Conservation (phyloP, 2,797 vertebrate genomes). For the Premnoplex brunnescens region DNA sequence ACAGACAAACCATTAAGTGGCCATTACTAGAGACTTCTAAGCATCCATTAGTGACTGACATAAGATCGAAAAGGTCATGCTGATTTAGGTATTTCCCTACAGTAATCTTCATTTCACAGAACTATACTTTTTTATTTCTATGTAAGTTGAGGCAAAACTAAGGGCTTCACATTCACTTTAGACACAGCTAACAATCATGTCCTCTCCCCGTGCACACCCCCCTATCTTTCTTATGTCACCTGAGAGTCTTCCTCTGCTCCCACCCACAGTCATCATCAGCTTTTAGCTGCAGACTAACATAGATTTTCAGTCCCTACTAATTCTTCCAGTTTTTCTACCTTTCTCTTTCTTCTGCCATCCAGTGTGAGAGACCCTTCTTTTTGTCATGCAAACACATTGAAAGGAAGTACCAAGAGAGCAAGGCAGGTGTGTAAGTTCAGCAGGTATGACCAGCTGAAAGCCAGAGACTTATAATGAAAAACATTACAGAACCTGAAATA, state of each 20-base stretch:
- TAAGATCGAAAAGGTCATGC: not conserved
- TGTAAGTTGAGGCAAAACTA: not conserved
- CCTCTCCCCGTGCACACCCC: accelerated
- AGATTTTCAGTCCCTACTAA: not conserved
- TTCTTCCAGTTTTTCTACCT: not conserved
- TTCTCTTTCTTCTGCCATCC: not conserved
- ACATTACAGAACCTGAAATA: not conserved
- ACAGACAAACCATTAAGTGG: not conserved
- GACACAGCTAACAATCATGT: not conserved
- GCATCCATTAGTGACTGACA: not conserved
- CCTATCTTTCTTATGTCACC: not conserved
- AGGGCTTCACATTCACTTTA: not conserved
- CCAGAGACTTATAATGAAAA: not conserved
- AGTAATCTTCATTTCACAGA: not conserved
- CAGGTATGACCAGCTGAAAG: not conserved
- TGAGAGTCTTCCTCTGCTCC: not conserved
- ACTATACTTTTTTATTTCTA: not conserved
- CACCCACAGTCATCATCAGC: not conserved
- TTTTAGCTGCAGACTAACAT: not conserved
- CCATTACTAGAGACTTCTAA: not conserved
- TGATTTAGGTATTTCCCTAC: not conserved
- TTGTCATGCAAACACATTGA: not conserved
- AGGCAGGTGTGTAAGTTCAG: not conserved
- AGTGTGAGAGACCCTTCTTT: not conserved
- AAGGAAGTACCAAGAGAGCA: not conserved